Base-by-base conservation (phyloP, 2,888 invertebrate genomes). In the Drosophila infuscata region DNA sequence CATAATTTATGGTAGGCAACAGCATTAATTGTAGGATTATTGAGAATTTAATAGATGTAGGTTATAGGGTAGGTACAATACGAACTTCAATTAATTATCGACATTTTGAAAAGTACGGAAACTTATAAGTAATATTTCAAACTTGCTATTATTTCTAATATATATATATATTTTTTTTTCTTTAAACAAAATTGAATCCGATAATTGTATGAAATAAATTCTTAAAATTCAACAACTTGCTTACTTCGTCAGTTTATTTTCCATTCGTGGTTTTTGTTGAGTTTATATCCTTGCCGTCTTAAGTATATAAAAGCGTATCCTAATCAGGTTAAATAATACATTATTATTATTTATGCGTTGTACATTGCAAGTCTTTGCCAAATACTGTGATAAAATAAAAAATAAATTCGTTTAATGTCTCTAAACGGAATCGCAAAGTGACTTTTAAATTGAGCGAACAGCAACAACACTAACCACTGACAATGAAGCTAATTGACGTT, bases 401-500 rank as follows among this genome's bases (percentile, higher is more conserved):
- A 17, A 6, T 6, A 36, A 29, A 17, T 7, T 29, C 20, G 35
- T 20, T 36, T n/a, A n/a, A n/a, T 30, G 15, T 41, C 20, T 5
- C 20, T 15, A 20, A 56, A 30, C 12, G 11, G 12, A 33, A 48
- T 20, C 7, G 33, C 17, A 33, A 62, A 35, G 25, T n/a, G 36
- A 41, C 29, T 53, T 54, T 52, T 60, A 64, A 66, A 57, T 54
- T 59, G 38, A 43, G 46, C 54, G 35, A 49, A 56, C 25, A 65
- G 43, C 33, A 46, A 29, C 43, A 60, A 35, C 15, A 56, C 43
- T 17, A 41, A 36, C 62, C 17, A 12, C 12, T 25, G 29, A 51
- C 51, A 58, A 69, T 54, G 12, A 17, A 51, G 51, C 33, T 57
- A 61, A 69, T 56, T 78, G 74, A 69, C 69, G 30, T 63, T 49